phyloP scores from a whole-genome alignment of 1,140 invertebrate species.

The Mycetomoellerius zeteki region DNA sequence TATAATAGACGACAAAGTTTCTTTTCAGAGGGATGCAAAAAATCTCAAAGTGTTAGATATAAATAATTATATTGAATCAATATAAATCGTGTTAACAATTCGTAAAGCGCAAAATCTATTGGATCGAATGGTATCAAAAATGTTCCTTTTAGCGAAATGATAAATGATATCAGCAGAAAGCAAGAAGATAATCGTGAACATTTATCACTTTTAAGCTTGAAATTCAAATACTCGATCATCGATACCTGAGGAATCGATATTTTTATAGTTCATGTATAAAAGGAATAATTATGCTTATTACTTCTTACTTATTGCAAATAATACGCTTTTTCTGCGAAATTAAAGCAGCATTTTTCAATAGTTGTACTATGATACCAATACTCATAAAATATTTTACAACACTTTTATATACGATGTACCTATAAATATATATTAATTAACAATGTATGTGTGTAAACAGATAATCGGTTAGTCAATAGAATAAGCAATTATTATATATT shows the following conservation, averaged over 20 bases:
- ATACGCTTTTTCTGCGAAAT: background rate
- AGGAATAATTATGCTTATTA: background rate
- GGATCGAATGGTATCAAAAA: background rate
- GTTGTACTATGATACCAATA: too few species aligned
- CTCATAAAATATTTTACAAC: constrained; percentile 1
- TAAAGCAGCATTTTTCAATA: background rate
- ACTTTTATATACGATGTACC: background rate
- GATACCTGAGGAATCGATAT: background rate
- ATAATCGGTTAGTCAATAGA: background rate
- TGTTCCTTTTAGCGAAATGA: background rate
- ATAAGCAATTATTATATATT: background rate
- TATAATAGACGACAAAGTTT: background rate
- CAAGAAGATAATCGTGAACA: background rate
- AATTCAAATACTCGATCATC: constrained; percentile 43
- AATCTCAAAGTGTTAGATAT: background rate
- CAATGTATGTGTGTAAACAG: constrained; percentile 36
- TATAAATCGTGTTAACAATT: constrained; percentile 28
- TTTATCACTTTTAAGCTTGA: constrained; percentile 23
- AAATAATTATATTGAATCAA: constrained; percentile 8
- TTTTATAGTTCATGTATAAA: background rate
- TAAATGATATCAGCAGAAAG: constrained; percentile 26
- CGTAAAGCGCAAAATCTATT: constrained; percentile 8
- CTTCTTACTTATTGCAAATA: constrained; percentile 19
- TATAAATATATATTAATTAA: background rate
- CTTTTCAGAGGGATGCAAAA: background rate